Evolutionary conservation across 2,797 vertebrate genomes (phyloP), one percentile per base, ranked within the genome.

Genomic region (Coranthus polyacanthus): DNA sequence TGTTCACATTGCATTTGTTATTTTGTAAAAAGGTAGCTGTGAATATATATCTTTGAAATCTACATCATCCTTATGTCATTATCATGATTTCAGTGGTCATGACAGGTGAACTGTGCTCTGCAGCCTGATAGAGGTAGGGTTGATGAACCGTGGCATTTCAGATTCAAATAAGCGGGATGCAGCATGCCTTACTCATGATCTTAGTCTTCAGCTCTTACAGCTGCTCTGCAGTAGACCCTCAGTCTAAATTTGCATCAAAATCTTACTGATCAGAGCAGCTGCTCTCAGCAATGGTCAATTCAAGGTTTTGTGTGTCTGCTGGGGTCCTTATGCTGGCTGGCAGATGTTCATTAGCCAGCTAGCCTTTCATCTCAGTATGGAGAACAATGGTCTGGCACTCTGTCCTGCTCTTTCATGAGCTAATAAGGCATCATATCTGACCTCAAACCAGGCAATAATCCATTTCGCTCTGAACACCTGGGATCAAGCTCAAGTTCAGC

Each of bases 321-420:
- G 80, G 78, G 85, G 88, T 92, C 87, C 82, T 92, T 89, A 90
- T 87, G 88, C 82, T 66, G 87, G 85, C 79, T 89, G 92, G 91
- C 93, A 95, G 94, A 94, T 95, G 94, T 94, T 94, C 94, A 94
- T 93, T 94, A 94, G 88, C 72, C 84, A 20, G 80, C 73, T 82
- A 73, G 84, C 79, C 93, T 94, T 94, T 94, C 93, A 95, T 95
- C 93, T 94, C 89, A 77, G 84, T 66, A 68, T 82, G 82, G 88
- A 92, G 85, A 94, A 94, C 94, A 95, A 95, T 95, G 86, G 87
- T 72, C 85, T 93, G 93, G 90, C 92, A 92, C 81, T 62, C 74
- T 68, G 75, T 89, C 69, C 78, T 71, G 75, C 79, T 87, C 90
- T 92, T 93, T 94, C 89, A 92, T 87, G 88, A 85, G 86, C 85